A percentile compares a stretch with the other conserved stretches of the same genome.
Conservation (phyloP, 2,888 invertebrate genomes). For the Lampropteryx suffumata region DNA sequence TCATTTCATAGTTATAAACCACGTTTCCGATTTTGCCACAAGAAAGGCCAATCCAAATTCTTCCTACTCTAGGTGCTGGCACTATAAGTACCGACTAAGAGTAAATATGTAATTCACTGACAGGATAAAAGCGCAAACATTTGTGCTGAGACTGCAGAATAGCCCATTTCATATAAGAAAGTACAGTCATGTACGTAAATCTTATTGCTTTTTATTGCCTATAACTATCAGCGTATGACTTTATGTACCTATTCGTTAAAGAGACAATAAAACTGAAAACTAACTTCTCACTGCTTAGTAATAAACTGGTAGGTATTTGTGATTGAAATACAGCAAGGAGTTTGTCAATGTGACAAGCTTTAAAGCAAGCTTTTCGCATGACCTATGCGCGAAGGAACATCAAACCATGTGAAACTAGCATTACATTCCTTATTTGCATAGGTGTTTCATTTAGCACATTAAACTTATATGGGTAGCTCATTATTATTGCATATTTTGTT, state of each 20-base stretch:
- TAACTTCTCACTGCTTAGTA: no score
- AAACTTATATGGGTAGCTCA: not conserved
- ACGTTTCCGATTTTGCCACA: no score
- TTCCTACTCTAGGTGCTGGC: no score
- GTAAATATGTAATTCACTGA: slow-evolving; percentile 51
- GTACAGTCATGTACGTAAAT: slow-evolving; percentile 45
- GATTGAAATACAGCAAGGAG: no score
- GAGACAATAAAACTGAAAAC: not conserved
- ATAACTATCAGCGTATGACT: not conserved
- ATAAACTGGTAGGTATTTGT: no score
- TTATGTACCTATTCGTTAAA: not conserved
- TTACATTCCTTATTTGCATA: slow-evolving; percentile 1
- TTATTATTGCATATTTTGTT: no score
- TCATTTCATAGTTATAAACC: no score
- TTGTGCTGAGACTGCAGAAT: slow-evolving; percentile 50
- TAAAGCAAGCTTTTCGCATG: no score
- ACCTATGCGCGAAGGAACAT: not conserved
- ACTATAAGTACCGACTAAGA: slow-evolving; percentile 28
- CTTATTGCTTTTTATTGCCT: not conserved
- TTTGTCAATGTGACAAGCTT: no score
- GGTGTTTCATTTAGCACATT: slow-evolving; percentile 3
- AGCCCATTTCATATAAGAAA: slow-evolving; percentile 41
- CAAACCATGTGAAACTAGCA: not conserved
- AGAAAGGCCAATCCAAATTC: no score
- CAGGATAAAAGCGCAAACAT: slow-evolving; percentile 57